Evolutionary conservation across 2,113 vertebrate species (phyloP), one percentile per base, ranked within the genome.

Genomic region (Myotis yumanensis): DNA sequence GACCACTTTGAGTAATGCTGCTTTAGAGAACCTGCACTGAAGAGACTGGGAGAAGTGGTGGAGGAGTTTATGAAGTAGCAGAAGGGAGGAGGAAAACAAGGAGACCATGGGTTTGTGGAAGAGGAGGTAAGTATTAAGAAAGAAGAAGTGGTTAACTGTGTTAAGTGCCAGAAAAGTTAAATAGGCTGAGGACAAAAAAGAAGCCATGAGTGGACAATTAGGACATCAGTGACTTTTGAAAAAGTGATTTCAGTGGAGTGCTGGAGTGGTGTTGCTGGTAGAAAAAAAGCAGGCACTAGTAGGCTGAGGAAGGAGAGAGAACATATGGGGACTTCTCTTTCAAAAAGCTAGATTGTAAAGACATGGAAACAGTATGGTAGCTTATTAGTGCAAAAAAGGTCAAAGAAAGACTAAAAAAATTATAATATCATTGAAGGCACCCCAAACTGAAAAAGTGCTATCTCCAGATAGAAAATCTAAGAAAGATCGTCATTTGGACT

Each of bases 151-250:
- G 30, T 83, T 76, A 88, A 84, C 37, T 68, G 59, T 68, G 23
- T 48, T 73, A 86, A 90, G 5, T 84, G 15, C 8, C 90, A 80
- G 57, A 84, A 90, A 90, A 43, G 64, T 91, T 57, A 93, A 40
- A 18, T 72, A 95, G 48, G 22, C 25, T 48, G 43, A 92, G 25
- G 43, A 89, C 75, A 52, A 48, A 69, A 89, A 89, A 76, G 54
- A 86, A 94, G 51, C 23, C 22, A 87, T 68, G 71, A 68, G 23
- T 77, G 86, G 76, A 66, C 54, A 79, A 72, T 54, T 35, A 83
- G 71, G 59, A 76, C 23, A 73, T 20, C 18, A 54, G 79, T 54
- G 57, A 90, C 46, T 51, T 91, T 48, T 89, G 79, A 86, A 91
- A 85, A 57, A 83, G 64, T 93, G 22, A 66, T 79, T 90, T 94